Base-by-base conservation (phyloP, 2,113 vertebrate species). In the Alectura lathami region DNA sequence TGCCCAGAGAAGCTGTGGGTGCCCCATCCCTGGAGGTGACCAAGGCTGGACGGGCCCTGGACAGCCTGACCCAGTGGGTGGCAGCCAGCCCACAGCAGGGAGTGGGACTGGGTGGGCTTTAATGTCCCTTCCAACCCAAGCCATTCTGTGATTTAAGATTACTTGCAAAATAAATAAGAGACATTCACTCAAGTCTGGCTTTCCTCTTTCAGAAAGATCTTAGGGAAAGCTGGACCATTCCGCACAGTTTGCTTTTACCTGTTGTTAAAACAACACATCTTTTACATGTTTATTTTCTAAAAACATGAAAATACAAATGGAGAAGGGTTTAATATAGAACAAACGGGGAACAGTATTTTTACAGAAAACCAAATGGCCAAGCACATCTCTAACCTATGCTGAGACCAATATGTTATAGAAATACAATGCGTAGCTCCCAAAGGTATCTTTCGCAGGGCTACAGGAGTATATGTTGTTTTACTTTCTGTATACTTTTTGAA, bases 221-320 rank as follows among this genome's bases (percentile, higher is more conserved):
- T 69, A 48, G 27, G 30, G 40, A 82, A 76, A 0, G 0, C 73
- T 93, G 73, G 74, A 73, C 40, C 17, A 64, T 73, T 66, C 63
- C 53, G 11, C 27, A 76, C 30, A 56, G 89, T 82, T 92, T 85
- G 80, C 59, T 95, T 95, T 91, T 88, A 84, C 79, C 62, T 72
- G 57, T 53, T 70, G 30, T 72, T 89, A 79, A 92, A 93, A 93
- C 36, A 91, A 82, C 47, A 88, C 22, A 48, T 57, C 22, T 84
- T 95, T 93, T 66, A 42, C 66, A 82, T 1, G 5, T 38, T 88
- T 93, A 82, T 94, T 93, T 94, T 93, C 72, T 76, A 94, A 84
- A 70, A 84, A 56, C 23, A 60, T 86, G 70, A 86, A 95, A 86
- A 92, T 64, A 89, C 76, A 83, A 95, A 75, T 27, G n/a, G 81